Evolutionary conservation across 2,113 vertebrate genomes (phyloP).

Genomic region (Chaetorhynchus papuensis): DNA sequence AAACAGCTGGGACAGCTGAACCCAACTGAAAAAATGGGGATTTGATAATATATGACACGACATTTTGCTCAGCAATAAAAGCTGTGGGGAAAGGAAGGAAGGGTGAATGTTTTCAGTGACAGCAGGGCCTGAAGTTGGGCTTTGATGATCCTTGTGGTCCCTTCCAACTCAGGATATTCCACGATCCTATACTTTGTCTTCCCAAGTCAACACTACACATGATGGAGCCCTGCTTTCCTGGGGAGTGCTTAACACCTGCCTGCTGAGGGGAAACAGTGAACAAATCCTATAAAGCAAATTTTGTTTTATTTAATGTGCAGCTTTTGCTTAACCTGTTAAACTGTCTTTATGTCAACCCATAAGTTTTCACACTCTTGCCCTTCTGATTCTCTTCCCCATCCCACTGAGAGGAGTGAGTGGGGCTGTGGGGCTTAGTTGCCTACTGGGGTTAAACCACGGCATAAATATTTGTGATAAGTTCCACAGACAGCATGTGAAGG

Average conservation of each 20-base stretch:
- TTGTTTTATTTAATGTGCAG: not conserved
- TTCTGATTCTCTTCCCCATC: not conserved
- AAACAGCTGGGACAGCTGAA: not conserved
- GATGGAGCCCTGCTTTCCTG: not conserved
- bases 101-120: not conserved
- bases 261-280: not conserved
- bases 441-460: not conserved
- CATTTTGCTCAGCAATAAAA: not conserved
- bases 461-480: not conserved
- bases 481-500: not conserved
- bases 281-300: not conserved
- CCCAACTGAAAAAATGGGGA: not conserved
- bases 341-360: not conserved
- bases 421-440: not conserved
- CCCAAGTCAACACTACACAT: accelerated
- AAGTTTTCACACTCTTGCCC: not conserved
- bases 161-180: not conserved
- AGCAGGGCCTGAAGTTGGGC: not conserved
- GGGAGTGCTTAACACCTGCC: not conserved
- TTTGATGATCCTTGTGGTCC: not conserved
- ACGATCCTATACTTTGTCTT: not conserved
- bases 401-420: accelerated
- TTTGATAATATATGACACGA: not conserved
- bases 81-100: not conserved
- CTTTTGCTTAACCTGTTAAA: not conserved